A percentile compares a stretch with the other conserved stretches of the same genome.
Evolutionary conservation across 2,888 invertebrate genomes (phyloP).

Genomic region (Melipona beecheii): DNA sequence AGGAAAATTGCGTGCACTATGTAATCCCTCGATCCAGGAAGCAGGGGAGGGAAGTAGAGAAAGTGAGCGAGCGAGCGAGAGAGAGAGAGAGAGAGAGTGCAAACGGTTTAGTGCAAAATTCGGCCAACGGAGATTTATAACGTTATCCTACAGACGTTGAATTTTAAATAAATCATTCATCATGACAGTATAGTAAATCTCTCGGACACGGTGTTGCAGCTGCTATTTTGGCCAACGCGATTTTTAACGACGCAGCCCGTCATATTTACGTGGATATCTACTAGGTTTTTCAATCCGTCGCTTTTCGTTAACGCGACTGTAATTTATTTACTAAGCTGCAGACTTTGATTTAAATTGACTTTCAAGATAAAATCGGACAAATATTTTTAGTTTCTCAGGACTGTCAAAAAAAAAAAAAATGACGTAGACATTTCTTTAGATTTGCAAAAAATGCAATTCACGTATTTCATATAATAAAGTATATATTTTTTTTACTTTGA

Average conservation of each 20-base stretch:
- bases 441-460: no score
- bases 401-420: no score
- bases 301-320: neutral
- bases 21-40: neutral
- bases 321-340: neutral
- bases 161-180: constrained; percentile 32
- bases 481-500: no score
- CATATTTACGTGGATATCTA: neutral
- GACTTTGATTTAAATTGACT: no score
- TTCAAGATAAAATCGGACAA: no score
- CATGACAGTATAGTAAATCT: constrained; percentile 19
- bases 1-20: neutral
- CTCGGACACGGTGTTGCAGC: neutral
- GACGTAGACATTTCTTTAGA: no score
- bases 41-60: no score
- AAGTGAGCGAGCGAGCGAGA: no score
- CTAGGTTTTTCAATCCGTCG: neutral
- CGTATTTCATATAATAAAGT: no score
- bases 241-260: neutral
- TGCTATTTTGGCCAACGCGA: neutral
- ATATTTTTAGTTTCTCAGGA: no score
- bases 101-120: constrained; percentile 1
- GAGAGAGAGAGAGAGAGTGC: neutral
- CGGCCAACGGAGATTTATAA: constrained; percentile 23
- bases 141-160: constrained; percentile 6